Evolutionary conservation across 2,797 vertebrate genomes (phyloP).

Genomic region (Crenichthys baileyi): DNA sequence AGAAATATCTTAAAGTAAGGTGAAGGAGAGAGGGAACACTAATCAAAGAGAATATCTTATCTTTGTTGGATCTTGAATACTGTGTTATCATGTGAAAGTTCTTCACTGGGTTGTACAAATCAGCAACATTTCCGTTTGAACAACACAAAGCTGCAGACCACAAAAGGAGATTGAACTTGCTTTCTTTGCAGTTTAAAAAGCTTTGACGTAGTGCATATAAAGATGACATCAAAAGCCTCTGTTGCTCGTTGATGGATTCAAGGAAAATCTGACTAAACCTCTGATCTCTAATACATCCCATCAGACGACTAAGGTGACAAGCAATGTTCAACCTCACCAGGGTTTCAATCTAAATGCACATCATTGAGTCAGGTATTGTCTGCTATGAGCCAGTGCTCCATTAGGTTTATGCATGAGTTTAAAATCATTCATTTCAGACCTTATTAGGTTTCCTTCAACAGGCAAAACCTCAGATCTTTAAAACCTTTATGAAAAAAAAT

Average conservation of each 20-base stretch:
- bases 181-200: conserved; percentile 28
- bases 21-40: conserved; percentile 3
- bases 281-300: conserved; percentile 40
- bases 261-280: conserved; percentile 45
- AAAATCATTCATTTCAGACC: not conserved
- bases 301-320: conserved; percentile 12
- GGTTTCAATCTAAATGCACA: conserved; percentile 22
- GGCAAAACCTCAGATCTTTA: not conserved
- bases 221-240: conserved; percentile 33
- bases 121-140: conserved; percentile 29
- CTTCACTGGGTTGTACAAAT: conserved; percentile 33
- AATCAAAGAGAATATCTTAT: conserved; percentile 41
- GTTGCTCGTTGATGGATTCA: conserved; percentile 35
- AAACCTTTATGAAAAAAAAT: not conserved
- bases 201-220: conserved; percentile 35
- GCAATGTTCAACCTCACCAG: conserved; percentile 8
- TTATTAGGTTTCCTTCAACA: not conserved
- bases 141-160: conserved; percentile 47
- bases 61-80: conserved; percentile 18
- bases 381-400: not conserved
- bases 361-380: conserved; percentile 7
- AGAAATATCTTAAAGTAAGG: conserved; percentile 7
- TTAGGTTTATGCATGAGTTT: not conserved
- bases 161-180: conserved; percentile 31
- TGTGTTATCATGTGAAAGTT: conserved; percentile 24